phyloP scores from a whole-genome alignment of 35 echinoderm and acorn worm species.

The Ptychodera flava region DNA sequence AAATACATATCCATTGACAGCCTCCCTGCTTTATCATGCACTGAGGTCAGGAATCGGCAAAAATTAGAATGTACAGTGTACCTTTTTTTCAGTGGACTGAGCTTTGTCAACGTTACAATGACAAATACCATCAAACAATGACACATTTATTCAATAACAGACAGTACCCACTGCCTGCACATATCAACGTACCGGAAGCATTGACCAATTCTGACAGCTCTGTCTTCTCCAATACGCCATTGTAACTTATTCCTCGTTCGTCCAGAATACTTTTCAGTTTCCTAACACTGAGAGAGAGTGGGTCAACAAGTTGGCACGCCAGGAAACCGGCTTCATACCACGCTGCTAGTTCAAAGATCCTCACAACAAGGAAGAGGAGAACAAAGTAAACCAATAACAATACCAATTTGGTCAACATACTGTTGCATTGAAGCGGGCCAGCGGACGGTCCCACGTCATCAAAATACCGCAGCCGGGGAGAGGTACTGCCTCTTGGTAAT shows the following conservation, averaged over 20 bases:
- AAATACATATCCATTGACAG: no score
- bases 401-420: conserved; percentile 35
- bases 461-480: no score
- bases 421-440: not conserved
- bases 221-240: conserved; percentile 72
- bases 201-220: conserved; percentile 65
- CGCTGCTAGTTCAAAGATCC: conserved; percentile 52
- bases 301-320: conserved; percentile 72
- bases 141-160: no score
- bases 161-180: no score
- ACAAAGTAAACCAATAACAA: conserved; percentile 64
- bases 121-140: no score
- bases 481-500: no score
- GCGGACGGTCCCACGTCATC: not conserved
- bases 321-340: conserved; percentile 96
- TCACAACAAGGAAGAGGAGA: conserved; percentile 48
- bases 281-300: conserved; percentile 76
- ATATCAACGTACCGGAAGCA: conserved; percentile 71
- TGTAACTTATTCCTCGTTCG: conserved; percentile 69
- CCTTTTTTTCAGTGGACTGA: no score
- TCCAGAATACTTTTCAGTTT: conserved; percentile 83
- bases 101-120: no score
- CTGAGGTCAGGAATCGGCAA: no score
- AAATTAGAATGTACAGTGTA: no score
- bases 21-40: no score